Evolutionary conservation across 2,113 vertebrate species (phyloP), one percentile per base, ranked within the genome.

Genomic region (Dipodomys stephensi): DNA sequence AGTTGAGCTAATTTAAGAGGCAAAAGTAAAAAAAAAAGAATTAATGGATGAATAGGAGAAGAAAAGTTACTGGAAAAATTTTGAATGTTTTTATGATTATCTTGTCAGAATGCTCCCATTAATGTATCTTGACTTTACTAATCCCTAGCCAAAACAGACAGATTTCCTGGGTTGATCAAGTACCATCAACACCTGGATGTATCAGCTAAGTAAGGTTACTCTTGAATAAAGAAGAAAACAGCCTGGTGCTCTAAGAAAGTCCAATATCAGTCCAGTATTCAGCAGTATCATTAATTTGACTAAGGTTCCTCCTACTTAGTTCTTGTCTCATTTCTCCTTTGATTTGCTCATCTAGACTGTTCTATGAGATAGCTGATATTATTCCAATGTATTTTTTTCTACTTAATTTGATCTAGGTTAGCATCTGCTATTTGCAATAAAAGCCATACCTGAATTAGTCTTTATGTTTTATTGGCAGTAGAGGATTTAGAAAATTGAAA

Each of bases 341-440:
- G 27, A 6, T 30, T 35, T 88, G 20, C 3, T 30, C 23, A 10
- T 27, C 76, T 19, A 25, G 32, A 44, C 30, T 83, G 57, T 62
- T 71, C 28, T 64, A 30, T 46, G 13, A 83, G 32, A 62, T 28
- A 69, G 79, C n/a, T 28, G 60, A 62, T 8, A 65, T 4, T 30
- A 60, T 93, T 35, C 68, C 68, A 65, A 1, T 53, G 44, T n/a
- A 39, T 76, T 30, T 49, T 92, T 92, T 92, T 83, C 72, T 86
- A 25, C 25, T 80, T 76, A 65, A 74, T 64, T 65, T 78, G 44
- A 6, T 35, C 4, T 60, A 8, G 77, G 46, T 62, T 8, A 69
- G n/a, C 28, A 46, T 80, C 10, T 73, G 8, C 73, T 73, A n/a
- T 79, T 96, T 85, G 62, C 64, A 86, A 7, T 77, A 90, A 65